A percentile compares a stretch with the other conserved stretches of the same genome.
phyloP scores from a whole-genome alignment of 2,797 vertebrate genomes.

The Danio choprae region DNA sequence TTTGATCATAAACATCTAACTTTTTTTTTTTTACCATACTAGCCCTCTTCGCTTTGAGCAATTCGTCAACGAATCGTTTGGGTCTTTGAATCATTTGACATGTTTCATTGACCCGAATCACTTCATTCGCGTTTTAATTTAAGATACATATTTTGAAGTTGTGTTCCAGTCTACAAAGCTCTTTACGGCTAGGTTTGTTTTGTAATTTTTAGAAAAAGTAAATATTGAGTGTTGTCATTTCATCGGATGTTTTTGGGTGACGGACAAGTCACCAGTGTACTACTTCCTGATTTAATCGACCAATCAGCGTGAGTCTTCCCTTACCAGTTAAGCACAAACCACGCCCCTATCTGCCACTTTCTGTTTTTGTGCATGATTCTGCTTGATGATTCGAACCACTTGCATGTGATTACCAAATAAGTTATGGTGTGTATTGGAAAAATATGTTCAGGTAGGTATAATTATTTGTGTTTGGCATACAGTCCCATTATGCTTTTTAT shows the following conservation, averaged over 20 bases:
- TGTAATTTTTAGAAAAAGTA: neutral
- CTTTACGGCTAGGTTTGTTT: neutral
- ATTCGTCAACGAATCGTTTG: neutral
- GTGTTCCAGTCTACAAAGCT: neutral
- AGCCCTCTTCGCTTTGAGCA: neutral
- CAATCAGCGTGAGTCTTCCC: constrained; percentile 3
- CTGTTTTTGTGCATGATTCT: neutral
- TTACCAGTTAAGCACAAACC: neutral
- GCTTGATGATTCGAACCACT: neutral
- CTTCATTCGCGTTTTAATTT: neutral
- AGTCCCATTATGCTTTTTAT: too few relatives aligned
- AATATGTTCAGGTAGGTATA: too few relatives aligned
- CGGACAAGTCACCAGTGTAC: neutral
- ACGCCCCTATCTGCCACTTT: neutral
- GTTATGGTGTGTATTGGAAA: neutral
- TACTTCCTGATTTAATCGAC: constrained; percentile 9
- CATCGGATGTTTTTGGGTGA: constrained; percentile 21
- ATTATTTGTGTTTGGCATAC: neutral
- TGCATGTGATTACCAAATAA: neutral
- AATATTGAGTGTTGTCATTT: neutral
- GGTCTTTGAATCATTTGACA: neutral
- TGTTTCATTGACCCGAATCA: neutral
- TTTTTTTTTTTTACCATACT: neutral
- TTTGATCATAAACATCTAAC: neutral
- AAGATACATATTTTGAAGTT: neutral